These are phyloP conservation scores for Camponotus floridanus DNA, from an alignment of 1,140 invertebrate genomes.

Conservation along the genomic window DNA sequence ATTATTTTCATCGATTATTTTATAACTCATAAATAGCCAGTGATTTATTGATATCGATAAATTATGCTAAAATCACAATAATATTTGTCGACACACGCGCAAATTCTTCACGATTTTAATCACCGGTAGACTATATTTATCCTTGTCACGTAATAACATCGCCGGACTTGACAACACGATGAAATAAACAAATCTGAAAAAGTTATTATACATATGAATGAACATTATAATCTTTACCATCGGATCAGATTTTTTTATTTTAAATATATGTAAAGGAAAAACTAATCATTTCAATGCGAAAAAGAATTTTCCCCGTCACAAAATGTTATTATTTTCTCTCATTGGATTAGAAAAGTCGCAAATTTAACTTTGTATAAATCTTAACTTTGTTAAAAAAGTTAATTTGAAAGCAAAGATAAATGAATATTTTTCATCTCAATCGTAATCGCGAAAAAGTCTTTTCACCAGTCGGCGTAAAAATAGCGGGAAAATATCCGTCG, in stretches of 20 bases:
- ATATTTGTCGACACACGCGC: slow-evolving; percentile 8
- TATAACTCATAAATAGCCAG: slow-evolving; percentile 11
- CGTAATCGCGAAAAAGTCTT: neutral
- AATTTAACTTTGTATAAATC: neutral
- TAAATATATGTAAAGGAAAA: neutral
- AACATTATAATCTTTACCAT: neutral
- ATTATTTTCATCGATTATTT: slow-evolving; percentile 38
- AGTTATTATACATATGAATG: neutral
- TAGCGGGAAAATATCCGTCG: slow-evolving; percentile 27
- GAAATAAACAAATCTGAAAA: slow-evolving; percentile 16
- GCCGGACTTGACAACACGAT: neutral
- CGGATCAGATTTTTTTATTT: neutral
- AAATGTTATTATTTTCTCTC: neutral
- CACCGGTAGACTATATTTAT: slow-evolving; percentile 12
- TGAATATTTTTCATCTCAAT: neutral
- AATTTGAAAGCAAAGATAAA: slow-evolving; percentile 2
- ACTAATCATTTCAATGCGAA: neutral
- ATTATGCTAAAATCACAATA: slow-evolving; percentile 38
- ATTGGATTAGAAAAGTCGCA: neutral
- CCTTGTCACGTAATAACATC: neutral
- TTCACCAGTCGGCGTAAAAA: slow-evolving; percentile 17
- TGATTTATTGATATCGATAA: slow-evolving; percentile 27
- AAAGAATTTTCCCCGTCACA: neutral
- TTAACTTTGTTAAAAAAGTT: neutral
- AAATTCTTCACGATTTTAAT: neutral